Percentiles rank a stretch among this genome's conserved stretches.
Evolutionary conservation across 2,113 vertebrate species (phyloP).

Genomic region (Rhea americana): DNA sequence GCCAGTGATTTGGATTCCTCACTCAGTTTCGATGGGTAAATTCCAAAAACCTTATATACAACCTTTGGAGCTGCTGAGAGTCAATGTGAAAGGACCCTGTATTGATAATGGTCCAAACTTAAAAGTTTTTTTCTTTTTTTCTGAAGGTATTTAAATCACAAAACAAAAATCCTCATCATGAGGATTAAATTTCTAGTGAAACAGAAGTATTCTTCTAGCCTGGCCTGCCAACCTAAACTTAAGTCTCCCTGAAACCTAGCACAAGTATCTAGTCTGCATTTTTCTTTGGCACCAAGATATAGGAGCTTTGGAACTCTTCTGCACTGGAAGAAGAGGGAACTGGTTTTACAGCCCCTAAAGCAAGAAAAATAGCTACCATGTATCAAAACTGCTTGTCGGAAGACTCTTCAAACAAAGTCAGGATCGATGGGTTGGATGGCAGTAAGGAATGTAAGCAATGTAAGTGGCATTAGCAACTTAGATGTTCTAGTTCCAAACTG

Average conservation of each 20-base stretch:
- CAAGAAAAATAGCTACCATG: neutral
- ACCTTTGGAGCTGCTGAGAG: neutral
- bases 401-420: neutral
- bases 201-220: neutral
- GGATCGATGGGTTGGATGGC: neutral
- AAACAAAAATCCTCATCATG: neutral
- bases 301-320: neutral
- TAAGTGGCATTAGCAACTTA: neutral
- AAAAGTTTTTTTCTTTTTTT: neutral
- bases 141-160: neutral
- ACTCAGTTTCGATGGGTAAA: neutral
- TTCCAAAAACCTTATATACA: neutral
- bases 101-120: neutral
- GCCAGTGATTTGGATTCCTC: neutral
- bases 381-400: neutral
- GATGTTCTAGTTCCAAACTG: neutral
- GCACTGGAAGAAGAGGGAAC: neutral
- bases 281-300: neutral
- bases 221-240: neutral
- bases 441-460: neutral
- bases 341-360: neutral
- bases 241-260: neutral
- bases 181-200: neutral
- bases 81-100: neutral
- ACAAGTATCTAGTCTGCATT: neutral